phyloP scores from a whole-genome alignment of 2,888 invertebrate genomes.

The Aphelenchoides bicaudatus region DNA sequence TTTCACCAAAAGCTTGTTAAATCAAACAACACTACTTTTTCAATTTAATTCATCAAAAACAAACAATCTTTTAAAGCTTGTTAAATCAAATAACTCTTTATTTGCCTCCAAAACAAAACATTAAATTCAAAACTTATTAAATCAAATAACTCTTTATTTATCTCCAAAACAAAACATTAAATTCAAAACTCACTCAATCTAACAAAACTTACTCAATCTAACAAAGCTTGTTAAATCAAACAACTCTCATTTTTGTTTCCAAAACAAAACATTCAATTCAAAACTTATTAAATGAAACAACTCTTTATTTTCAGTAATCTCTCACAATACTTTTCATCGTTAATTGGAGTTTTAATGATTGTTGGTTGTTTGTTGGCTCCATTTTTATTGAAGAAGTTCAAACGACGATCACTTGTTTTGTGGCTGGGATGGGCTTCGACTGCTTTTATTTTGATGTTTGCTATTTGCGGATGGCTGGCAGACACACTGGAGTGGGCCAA shows the following conservation, averaged over 20 bases:
- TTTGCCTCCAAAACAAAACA: too few relatives aligned
- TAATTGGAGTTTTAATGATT: slow-evolving; percentile 47
- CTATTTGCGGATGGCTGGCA: slow-evolving; percentile 30
- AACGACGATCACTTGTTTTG: slow-evolving; percentile 37
- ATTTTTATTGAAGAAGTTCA: slow-evolving; percentile 39
- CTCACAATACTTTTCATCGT: slow-evolving; percentile 45
- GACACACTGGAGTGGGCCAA: slow-evolving; percentile 32
- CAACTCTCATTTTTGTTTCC: slow-evolving; percentile 38
- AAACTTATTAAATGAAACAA: not conserved
- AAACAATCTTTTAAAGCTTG: too few relatives aligned
- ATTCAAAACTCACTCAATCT: too few relatives aligned
- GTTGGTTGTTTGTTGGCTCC: slow-evolving; percentile 44
- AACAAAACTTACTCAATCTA: too few relatives aligned
- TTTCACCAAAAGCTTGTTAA: too few relatives aligned
- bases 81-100: too few relatives aligned
- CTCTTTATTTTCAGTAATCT: slow-evolving; percentile 31
- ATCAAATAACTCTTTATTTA: too few relatives aligned
- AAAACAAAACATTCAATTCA: not conserved
- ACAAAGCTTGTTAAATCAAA: slow-evolving; percentile 50
- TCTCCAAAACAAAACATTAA: too few relatives aligned
- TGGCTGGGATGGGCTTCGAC: slow-evolving; percentile 28
- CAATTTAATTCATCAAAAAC: too few relatives aligned
- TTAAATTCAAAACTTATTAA: too few relatives aligned
- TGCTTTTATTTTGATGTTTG: slow-evolving; percentile 27
- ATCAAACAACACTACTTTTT: too few relatives aligned